Percentiles rank a stretch among this genome's conserved stretches.
phyloP scores from a whole-genome alignment of 2,888 invertebrate genomes.

The Cyclophora punctaria region DNA sequence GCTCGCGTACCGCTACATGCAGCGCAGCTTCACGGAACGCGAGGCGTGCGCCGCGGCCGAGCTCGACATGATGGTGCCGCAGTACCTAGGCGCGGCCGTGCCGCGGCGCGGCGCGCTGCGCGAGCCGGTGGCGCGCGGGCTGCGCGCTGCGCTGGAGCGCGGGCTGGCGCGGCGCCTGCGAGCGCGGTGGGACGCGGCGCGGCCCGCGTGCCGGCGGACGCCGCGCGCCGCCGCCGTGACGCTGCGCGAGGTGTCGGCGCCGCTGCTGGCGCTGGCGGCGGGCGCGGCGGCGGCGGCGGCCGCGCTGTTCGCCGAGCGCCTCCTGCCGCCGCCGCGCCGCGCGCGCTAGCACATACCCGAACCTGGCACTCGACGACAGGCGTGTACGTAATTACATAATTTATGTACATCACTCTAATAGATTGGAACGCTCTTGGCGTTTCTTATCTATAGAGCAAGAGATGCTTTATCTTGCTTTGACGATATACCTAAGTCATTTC shows the following conservation, averaged over 20 bases:
- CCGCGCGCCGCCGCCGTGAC: conserved; percentile 68
- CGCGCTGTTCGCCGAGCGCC: conserved; percentile 26
- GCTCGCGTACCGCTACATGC: conserved; percentile 80
- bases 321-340: too few relatives aligned
- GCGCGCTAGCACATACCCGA: too few relatives aligned
- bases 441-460: too few relatives aligned
- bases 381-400: too few relatives aligned
- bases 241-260: conserved; percentile 75
- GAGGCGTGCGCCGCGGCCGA: conserved; percentile 81
- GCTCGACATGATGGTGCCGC: conserved; percentile 76
- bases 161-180: conserved; percentile 76
- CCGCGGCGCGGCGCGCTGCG: conserved; percentile 77
- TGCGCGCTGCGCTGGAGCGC: conserved; percentile 76
- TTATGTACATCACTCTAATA: too few relatives aligned
- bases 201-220: conserved; percentile 71
- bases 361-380: too few relatives aligned
- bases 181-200: conserved; percentile 74
- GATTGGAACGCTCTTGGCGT: too few relatives aligned
- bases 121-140: conserved; percentile 75
- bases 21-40: conserved; percentile 76
- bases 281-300: conserved; percentile 59
- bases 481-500: too few relatives aligned
- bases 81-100: conserved; percentile 72
- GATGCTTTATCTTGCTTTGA: too few relatives aligned
- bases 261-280: conserved; percentile 63